Evolutionary conservation across 1,140 invertebrate species (phyloP).

Genomic region (Onthophagus taurus): DNA sequence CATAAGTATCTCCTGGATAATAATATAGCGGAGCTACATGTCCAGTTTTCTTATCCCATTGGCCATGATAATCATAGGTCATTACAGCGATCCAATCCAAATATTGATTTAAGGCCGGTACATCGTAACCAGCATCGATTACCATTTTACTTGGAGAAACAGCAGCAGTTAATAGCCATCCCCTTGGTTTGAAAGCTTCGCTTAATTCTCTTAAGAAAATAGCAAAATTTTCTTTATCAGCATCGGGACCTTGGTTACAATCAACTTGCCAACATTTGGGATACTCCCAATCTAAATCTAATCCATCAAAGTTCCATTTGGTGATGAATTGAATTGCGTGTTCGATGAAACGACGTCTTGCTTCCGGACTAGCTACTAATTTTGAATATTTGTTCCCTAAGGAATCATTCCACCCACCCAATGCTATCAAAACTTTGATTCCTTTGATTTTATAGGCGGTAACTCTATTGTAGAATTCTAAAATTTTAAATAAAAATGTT

Average conservation of each 20-base stretch:
- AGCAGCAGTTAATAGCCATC: constrained; percentile 66
- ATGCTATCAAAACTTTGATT: constrained; percentile 56
- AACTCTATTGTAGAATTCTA: constrained; percentile 54
- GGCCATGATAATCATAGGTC: constrained; percentile 83
- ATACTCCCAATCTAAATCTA: constrained; percentile 67
- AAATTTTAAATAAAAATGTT: constrained; percentile 12
- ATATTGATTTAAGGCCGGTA: constrained; percentile 56
- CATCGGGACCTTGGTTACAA: constrained; percentile 62
- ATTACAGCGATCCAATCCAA: constrained; percentile 85
- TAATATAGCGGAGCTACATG: constrained; percentile 74
- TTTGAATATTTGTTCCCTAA: constrained; percentile 52
- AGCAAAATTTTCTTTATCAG: constrained; percentile 67
- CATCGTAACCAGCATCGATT: constrained; percentile 71
- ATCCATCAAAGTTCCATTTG: constrained; percentile 57
- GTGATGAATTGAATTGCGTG: constrained; percentile 51
- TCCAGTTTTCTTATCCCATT: constrained; percentile 83
- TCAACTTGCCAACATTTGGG: constrained; percentile 67
- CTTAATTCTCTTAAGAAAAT: constrained; percentile 61
- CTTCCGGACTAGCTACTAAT: constrained; percentile 45
- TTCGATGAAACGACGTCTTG: constrained; percentile 47
- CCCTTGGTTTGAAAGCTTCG: constrained; percentile 56
- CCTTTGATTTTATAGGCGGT: constrained; percentile 46
- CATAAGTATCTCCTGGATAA: constrained; percentile 60
- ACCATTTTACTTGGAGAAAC: constrained; percentile 77
- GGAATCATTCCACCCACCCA: constrained; percentile 66